Evolutionary conservation across 2,888 invertebrate genomes (phyloP), one percentile per base, ranked within the genome.

Genomic region (Hydropsyche betteni): DNA sequence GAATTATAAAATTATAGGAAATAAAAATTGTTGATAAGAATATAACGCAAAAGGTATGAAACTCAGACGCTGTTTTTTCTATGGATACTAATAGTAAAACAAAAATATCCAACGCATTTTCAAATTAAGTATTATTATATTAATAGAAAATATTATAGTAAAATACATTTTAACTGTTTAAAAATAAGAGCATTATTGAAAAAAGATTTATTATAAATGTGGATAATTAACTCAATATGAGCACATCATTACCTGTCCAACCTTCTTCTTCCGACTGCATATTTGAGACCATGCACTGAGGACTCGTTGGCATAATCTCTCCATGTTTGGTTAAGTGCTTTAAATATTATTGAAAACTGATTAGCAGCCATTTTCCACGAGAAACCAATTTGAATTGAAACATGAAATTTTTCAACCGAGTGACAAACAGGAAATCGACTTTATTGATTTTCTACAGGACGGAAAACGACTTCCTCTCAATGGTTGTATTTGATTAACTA

Each of bases 221-320:
- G 24, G 2, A 2, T 24, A 24, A 24, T 24, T 2, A 24, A 10
- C 1, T n/a, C 38, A 68, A 61, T 61, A 61, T 33, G 12, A 1
- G 14, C 1, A 36, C 3, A 33, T 50, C 24, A 51, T 69, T 58
- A 79, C 79, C 78, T 75, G 69, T 79, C 79, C 34, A 79, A 38
- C 51, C 68, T 55, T 72, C 79, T 50, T 14, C 75, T 71, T n/a
- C 78, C 80, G n/a, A 81, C 81, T 6, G 81, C 81, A 77, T 83
- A 84, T 77, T 83, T 83, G 34, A 83, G 78, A 6, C 84, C 83
- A 79, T 84, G 83, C 38, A 84, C 80, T 69, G 83, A 83, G 1
- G 83, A 83, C 69, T 83, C 82, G 77, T 80, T 80, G n/a, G 82
- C 82, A 80, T 83, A 84, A 70, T 83, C 83, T 72, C 79, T 80